These are phyloP conservation scores for Dascillus cervinus DNA, from an alignment of 2,888 invertebrate genomes.

Conservation along the genomic window DNA sequence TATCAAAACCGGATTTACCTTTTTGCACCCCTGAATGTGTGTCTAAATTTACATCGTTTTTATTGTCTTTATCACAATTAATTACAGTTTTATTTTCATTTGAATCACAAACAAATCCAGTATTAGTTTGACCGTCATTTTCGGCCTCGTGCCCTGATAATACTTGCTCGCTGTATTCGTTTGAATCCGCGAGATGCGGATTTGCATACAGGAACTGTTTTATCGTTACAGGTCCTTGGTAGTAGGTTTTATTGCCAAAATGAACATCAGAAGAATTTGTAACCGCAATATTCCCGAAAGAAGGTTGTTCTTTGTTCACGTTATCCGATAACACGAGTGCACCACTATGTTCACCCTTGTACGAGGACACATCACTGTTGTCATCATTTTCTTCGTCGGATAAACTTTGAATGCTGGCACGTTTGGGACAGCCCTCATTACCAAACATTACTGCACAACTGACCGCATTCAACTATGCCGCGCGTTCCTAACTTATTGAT, in stretches of 20 bases:
- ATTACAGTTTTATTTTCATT: constrained; percentile 7
- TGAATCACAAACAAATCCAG: constrained; percentile 7
- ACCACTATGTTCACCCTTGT: constrained; percentile 7
- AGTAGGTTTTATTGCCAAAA: constrained; percentile 68
- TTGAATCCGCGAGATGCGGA: constrained; percentile 6
- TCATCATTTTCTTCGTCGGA: constrained; percentile 12
- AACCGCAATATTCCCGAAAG: constrained; percentile 56
- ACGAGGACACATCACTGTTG: constrained; percentile 15
- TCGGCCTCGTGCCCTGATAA: no score
- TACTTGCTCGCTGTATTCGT: constrained; percentile 6
- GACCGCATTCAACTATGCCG: no score
- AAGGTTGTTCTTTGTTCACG: constrained; percentile 25
- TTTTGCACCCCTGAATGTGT: no score
- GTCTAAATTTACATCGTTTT: no score
- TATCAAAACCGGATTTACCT: no score
- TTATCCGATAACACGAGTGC: constrained; percentile 13
- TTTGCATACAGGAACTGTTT: constrained; percentile 58
- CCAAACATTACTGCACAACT: neutral
- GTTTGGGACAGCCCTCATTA: neutral
- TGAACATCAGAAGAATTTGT: constrained; percentile 64
- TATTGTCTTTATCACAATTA: no score
- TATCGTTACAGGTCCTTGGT: constrained; percentile 71
- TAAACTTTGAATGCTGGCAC: constrained; percentile 3
- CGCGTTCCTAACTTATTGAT: neutral
- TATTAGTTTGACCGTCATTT: constrained; percentile 7